A percentile compares a stretch with the other conserved stretches of the same genome.
Evolutionary conservation across 2,888 invertebrate genomes (phyloP).

Genomic region (Hypolimnas misippus): DNA sequence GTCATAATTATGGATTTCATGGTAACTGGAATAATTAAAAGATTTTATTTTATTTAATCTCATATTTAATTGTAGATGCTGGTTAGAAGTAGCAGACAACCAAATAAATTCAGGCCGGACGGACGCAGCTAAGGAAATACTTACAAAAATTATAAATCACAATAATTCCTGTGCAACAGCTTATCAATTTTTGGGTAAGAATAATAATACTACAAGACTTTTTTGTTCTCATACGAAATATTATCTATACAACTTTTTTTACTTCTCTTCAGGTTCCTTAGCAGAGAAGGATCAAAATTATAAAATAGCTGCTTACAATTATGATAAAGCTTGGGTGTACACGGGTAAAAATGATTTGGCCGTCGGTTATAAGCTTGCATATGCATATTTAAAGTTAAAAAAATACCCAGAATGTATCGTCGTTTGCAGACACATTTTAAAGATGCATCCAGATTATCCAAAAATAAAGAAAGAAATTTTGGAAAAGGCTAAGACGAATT

Average conservation of each 20-base stretch:
- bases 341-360: constrained; percentile 92
- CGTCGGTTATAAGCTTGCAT: constrained; percentile 96
- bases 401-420: constrained; percentile 95
- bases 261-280: constrained; percentile 86
- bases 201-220: background rate
- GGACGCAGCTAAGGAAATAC: constrained; percentile 93
- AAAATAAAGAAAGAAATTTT: constrained; percentile 96
- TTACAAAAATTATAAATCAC: constrained; percentile 90
- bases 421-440: constrained; percentile 91
- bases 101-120: constrained; percentile 88
- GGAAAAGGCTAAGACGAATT: constrained; percentile 92
- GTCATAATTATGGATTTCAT: no score
- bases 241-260: background rate
- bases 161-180: constrained; percentile 96
- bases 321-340: constrained; percentile 93
- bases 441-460: constrained; percentile 93
- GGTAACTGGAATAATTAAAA: no score
- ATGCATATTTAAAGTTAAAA: constrained; percentile 95
- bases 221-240: no score
- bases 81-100: constrained; percentile 96
- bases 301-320: constrained; percentile 91
- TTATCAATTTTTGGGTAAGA: constrained; percentile 88
- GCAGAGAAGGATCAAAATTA: constrained; percentile 97
- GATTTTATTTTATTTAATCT: background rate
- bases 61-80: constrained; percentile 84